Evolutionary conservation across 1,140 invertebrate species (phyloP).

Genomic region (Camponotus vicinus): DNA sequence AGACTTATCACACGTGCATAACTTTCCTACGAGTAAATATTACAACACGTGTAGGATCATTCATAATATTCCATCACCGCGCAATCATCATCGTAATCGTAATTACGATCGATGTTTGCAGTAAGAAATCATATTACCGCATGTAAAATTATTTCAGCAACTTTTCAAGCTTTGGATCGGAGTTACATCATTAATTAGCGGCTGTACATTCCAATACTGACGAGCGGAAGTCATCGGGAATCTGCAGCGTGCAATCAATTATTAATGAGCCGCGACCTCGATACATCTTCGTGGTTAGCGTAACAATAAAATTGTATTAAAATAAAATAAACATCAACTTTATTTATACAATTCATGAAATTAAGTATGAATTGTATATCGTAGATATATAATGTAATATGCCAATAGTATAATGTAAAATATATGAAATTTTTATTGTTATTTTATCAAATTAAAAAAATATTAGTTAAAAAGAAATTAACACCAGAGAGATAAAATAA

Average conservation of each 20-base stretch:
- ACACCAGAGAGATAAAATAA: background rate
- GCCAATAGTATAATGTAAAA: background rate
- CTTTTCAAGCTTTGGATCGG: slow-evolving; percentile 5
- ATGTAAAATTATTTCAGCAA: slow-evolving; percentile 12
- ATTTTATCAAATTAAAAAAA: background rate
- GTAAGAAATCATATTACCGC: slow-evolving; percentile 16
- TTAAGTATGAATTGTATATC: background rate
- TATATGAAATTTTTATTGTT: background rate
- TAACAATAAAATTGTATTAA: background rate
- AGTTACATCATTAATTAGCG: slow-evolving; percentile 54
- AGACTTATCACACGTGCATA: slow-evolving; percentile 5
- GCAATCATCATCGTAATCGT: slow-evolving; percentile 45
- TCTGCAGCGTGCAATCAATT: slow-evolving; percentile 70
- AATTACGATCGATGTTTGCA: slow-evolving; percentile 25
- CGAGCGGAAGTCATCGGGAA: slow-evolving; percentile 67
- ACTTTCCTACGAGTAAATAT: slow-evolving; percentile 3
- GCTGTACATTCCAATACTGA: slow-evolving; percentile 44
- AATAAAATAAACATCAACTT: background rate
- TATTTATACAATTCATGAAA: background rate
- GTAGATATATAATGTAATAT: background rate
- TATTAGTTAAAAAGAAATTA: background rate
- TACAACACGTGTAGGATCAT: background rate
- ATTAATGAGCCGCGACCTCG: slow-evolving; percentile 73
- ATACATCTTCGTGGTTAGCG: background rate
- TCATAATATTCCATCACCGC: slow-evolving; percentile 19